Evolutionary conservation across 2,888 invertebrate genomes (phyloP), one percentile per base, ranked within the genome.

Genomic region (Dynastes maya): DNA sequence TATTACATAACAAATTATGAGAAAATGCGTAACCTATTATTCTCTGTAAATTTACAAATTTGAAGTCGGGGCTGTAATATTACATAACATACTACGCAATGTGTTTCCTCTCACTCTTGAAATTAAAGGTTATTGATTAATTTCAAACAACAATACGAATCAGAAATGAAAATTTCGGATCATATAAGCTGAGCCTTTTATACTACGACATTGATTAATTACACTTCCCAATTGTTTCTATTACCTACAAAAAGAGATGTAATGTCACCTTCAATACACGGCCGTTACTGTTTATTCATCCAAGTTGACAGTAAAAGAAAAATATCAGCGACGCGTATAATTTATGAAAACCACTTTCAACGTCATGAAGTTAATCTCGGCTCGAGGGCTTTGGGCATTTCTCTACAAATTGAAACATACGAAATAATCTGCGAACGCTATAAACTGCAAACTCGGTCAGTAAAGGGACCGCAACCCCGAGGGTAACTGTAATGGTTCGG

Each of bases 391-490:
- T 61, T 29, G 45, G 72, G 72, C 61, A 40, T 72, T 72, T 40
- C 72, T 72, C 45, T 8, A n/a, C 58, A 76, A 76, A 76, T 76
- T 76, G 76, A 76, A 76, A 76, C 68, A 58, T 76, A 76, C 76
- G 76, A 67, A 76, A 76, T 76, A 68, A 68, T 76, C 67, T 67
- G 76, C 65, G 65, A 68, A 68, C 45, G 58, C 40, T 68, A 76
- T 76, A 68, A 76, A 51, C 67, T 58, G 49, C 51, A 68, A 68
- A 76, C 78, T 79, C 79, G 78, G 79, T 65, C 70, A 72, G 72
- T 70, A 82, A 82, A 82, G 81, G 78, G 64, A 79, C 82, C 82
- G 81, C 79, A 78, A 80, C 82, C 82, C 70, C 75, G 45, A 78
- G 82, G 81, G 79, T 70, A 68, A 78, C 78, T 76, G 80, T 80